A percentile compares a stretch with the other conserved stretches of the same genome.
Conservation (phyloP, 1,140 invertebrate species). For the Aphelinus certus region DNA sequence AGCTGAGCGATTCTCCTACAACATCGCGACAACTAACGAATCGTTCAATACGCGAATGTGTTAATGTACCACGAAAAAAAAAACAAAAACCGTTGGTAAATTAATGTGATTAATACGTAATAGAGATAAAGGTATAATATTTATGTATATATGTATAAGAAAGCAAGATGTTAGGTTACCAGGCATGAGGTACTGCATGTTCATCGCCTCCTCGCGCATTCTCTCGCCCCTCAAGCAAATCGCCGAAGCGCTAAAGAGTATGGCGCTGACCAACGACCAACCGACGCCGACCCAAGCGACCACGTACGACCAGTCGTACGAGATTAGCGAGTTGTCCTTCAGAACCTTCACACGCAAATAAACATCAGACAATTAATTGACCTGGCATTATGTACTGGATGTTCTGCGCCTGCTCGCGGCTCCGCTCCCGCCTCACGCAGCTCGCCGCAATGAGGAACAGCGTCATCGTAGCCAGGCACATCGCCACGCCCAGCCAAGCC, state of each 20-base stretch:
- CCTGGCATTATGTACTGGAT: slow-evolving; percentile 91
- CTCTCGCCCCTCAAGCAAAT: slow-evolving; percentile 91
- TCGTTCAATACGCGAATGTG: too few species aligned
- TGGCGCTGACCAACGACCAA: slow-evolving; percentile 85
- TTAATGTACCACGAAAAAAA: too few species aligned
- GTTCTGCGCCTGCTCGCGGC: slow-evolving; percentile 76
- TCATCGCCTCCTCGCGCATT: slow-evolving; percentile 92
- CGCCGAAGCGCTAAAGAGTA: slow-evolving; percentile 90
- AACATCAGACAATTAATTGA: slow-evolving; percentile 55
- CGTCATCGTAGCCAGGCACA: slow-evolving; percentile 77
- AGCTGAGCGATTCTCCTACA: too few species aligned
- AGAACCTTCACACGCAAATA: slow-evolving; percentile 73
- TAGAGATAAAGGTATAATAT: slow-evolving; percentile 50
- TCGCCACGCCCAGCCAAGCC: slow-evolving; percentile 82
- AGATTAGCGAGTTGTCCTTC: slow-evolving; percentile 84
- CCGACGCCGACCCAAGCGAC: slow-evolving; percentile 94
- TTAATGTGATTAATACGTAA: not conserved
- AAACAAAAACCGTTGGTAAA: too few species aligned
- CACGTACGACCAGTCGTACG: slow-evolving; percentile 96
- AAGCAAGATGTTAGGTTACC: slow-evolving; percentile 69
- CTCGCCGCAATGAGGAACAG: slow-evolving; percentile 83
- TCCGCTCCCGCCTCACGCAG: slow-evolving; percentile 78
- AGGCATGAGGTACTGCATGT: slow-evolving; percentile 98
- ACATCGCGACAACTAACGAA: too few species aligned
- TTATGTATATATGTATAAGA: not conserved